These are phyloP conservation scores for Drosophila recens DNA, from an alignment of 2,888 invertebrate species.

Conservation along the genomic window DNA sequence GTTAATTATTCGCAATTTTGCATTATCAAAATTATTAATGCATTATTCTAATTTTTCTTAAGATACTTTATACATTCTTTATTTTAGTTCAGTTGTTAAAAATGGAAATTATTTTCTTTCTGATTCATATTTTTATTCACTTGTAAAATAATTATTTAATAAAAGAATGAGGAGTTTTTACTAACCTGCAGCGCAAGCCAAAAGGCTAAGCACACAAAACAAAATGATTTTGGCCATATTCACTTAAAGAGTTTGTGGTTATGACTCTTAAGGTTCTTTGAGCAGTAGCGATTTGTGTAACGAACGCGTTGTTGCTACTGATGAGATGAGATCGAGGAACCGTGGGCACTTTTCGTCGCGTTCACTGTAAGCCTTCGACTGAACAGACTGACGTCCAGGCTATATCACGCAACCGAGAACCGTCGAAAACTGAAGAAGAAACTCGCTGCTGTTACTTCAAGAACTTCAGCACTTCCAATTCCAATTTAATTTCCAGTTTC, in stretches of 20 bases:
- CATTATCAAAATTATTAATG: not conserved
- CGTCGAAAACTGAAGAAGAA: conserved; percentile 67
- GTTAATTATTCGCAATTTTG: not conserved
- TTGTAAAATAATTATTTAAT: not conserved
- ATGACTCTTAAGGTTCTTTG: conserved; percentile 35
- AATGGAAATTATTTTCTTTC: not conserved
- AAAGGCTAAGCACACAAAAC: conserved; percentile 78
- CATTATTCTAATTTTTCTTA: not conserved
- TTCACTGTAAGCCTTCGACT: conserved; percentile 80
- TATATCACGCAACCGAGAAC: conserved; percentile 70
- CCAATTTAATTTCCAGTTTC: conserved; percentile 53
- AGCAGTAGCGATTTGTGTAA: conserved; percentile 34
- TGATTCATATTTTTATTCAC: not conserved
- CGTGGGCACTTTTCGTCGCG: conserved; percentile 77
- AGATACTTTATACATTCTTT: not conserved
- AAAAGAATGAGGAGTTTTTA: conserved; percentile 32
- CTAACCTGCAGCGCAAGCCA: conserved; percentile 82
- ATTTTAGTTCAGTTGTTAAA: not conserved
- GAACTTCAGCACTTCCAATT: conserved; percentile 58
- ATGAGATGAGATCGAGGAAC: conserved; percentile 55
- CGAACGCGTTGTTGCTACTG: conserved; percentile 46
- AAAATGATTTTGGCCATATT: conserved; percentile 81
- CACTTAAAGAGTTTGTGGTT: conserved; percentile 30
- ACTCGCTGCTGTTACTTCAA: conserved; percentile 35
- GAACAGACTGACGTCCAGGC: conserved; percentile 67